These are phyloP conservation scores for Halisarca cf. caerulea DNA, from an alignment of 37 sponge, comb jelly and placozoan genomes.

Conservation along the genomic window DNA sequence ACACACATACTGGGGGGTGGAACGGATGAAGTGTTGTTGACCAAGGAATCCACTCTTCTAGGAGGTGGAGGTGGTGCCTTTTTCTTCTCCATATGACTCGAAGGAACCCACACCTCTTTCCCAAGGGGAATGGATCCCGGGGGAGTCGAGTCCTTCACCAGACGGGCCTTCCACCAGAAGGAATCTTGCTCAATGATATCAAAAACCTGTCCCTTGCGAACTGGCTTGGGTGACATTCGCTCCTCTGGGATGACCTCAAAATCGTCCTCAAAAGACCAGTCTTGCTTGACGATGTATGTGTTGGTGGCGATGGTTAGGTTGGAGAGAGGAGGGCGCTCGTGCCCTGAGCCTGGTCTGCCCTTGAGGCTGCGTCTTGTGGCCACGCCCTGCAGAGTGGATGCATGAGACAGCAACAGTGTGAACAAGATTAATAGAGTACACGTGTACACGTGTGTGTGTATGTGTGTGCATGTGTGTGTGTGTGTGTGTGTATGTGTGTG, in stretches of 20 bases:
- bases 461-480: too few species aligned
- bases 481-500: too few species aligned
- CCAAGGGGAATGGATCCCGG: neutral
- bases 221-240: constrained; percentile 18
- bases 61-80: neutral
- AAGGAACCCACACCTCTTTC: constrained; percentile 10
- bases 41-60: constrained; percentile 14
- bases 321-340: neutral
- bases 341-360: too few species aligned
- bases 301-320: neutral
- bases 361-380: neutral
- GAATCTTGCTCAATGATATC: constrained; percentile 43
- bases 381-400: neutral
- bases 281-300: constrained; percentile 2
- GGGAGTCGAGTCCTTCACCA: constrained; percentile 31
- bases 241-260: constrained; percentile 14
- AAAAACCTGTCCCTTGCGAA: constrained; percentile 36
- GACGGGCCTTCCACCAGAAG: constrained; percentile 71
- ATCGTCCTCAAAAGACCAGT: constrained; percentile 8
- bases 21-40: too few species aligned
- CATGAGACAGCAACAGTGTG: neutral
- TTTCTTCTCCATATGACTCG: constrained; percentile 14
- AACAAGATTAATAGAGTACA: neutral
- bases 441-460: too few species aligned
- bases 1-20: too few species aligned